A percentile compares a stretch with the other conserved stretches of the same genome.
Conservation (phyloP, 2,113 vertebrate genomes). For the Natator depressus region DNA sequence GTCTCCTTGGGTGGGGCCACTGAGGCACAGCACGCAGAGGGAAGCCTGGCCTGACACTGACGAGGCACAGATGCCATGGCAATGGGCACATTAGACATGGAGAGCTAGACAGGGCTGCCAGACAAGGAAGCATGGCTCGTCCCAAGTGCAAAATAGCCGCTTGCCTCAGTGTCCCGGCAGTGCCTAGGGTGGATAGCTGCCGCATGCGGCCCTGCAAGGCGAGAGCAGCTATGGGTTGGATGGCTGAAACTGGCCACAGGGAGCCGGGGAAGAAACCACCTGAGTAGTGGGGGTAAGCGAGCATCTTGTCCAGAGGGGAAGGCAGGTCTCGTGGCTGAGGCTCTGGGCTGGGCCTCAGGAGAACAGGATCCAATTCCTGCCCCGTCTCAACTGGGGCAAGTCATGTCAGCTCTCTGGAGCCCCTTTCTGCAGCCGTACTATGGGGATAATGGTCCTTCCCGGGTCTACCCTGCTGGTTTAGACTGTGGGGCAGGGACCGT, state of each 20-base stretch:
- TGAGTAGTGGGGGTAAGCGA: neutral
- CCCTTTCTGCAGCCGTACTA: neutral
- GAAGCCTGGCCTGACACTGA: no score
- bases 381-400: neutral
- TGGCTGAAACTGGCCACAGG: neutral
- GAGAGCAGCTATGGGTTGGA: neutral
- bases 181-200: neutral
- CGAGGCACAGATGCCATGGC: no score
- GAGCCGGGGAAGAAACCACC: neutral
- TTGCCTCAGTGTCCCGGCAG: no score
- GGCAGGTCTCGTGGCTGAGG: neutral
- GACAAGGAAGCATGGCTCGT: no score
- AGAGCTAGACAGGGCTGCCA: no score
- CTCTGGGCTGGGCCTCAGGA: no score
- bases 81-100: no score
- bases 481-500: neutral
- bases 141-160: no score
- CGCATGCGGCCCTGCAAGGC: neutral
- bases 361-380: neutral
- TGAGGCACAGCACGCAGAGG: no score
- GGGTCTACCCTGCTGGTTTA: neutral
- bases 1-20: no score
- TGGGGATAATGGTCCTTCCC: neutral
- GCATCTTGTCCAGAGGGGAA: neutral
- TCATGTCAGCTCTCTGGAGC: neutral